These are phyloP conservation scores for Cliona cf. orientalis DNA, from an alignment of 37 sponge, comb jelly and placozoan species.

Conservation along the genomic window DNA sequence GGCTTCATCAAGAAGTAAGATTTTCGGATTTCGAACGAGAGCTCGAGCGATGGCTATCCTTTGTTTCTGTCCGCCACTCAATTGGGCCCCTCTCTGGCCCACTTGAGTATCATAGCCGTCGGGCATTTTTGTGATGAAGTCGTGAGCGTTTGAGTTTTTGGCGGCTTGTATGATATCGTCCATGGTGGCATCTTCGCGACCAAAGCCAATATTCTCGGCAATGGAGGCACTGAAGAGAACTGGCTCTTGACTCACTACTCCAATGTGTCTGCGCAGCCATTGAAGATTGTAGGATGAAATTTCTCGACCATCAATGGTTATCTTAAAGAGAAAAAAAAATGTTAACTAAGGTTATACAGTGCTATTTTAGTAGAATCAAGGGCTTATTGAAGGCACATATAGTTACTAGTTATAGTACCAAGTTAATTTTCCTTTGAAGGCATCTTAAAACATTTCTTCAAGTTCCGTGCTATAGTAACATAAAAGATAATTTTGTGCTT, in stretches of 20 bases:
- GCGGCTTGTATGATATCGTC: slow-evolving; percentile 84
- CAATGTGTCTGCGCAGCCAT: slow-evolving; percentile 89
- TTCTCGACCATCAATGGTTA: slow-evolving; percentile 78
- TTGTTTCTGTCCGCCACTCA: slow-evolving; percentile 96
- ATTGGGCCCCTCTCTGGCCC: slow-evolving; percentile 86
- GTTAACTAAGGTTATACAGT: too few relatives aligned
- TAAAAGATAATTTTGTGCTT: too few relatives aligned
- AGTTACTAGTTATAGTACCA: too few relatives aligned
- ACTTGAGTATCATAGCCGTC: slow-evolving; percentile 83
- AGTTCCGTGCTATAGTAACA: too few relatives aligned
- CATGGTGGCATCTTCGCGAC: slow-evolving; percentile 71
- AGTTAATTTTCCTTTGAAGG: too few relatives aligned
- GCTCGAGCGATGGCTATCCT: slow-evolving; percentile 94
- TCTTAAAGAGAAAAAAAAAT: slow-evolving; percentile 5
- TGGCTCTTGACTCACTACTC: slow-evolving; percentile 96
- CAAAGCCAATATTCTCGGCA: slow-evolving; percentile 93
- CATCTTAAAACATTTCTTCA: too few relatives aligned
- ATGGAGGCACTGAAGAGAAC: slow-evolving; percentile 92
- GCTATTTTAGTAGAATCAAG: too few relatives aligned
- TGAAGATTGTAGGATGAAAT: slow-evolving; percentile 77
- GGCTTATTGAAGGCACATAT: too few relatives aligned
- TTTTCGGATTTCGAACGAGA: slow-evolving; percentile 86
- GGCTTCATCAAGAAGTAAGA: slow-evolving; percentile 94
- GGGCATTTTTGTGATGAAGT: slow-evolving; percentile 85
- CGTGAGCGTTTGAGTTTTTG: slow-evolving; percentile 85